Evolutionary conservation across 2,113 vertebrate species (phyloP).

Genomic region (Scolopax mira): DNA sequence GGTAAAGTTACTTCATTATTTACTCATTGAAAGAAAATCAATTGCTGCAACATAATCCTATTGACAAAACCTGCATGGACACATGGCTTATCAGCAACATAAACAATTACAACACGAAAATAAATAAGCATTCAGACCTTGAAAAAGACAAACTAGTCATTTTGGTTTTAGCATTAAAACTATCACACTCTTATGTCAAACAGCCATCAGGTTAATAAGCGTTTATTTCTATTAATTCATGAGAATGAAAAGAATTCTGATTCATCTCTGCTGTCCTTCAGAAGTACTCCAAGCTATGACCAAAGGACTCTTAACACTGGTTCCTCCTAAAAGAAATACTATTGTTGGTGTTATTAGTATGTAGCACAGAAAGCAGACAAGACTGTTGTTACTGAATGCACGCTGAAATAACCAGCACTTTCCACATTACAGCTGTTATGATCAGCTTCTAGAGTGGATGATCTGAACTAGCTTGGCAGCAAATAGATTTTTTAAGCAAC

Average conservation of each 20-base stretch:
- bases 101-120: constrained; percentile 68
- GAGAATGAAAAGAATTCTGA: constrained; percentile 17
- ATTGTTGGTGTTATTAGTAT: neutral
- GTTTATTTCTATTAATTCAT: constrained; percentile 47
- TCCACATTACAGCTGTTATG: neutral
- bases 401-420: neutral
- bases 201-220: constrained; percentile 16
- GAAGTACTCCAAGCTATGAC: constrained; percentile 6
- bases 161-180: constrained; percentile 31
- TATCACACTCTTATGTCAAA: constrained; percentile 26
- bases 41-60: constrained; percentile 69
- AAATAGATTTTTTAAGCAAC: neutral
- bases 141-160: constrained; percentile 39
- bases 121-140: constrained; percentile 65
- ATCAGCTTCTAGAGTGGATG: neutral
- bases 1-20: constrained; percentile 71
- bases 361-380: neutral
- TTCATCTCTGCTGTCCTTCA: constrained; percentile 49
- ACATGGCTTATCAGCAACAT: constrained; percentile 6
- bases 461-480: neutral
- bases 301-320: neutral
- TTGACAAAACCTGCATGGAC: constrained; percentile 62
- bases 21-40: constrained; percentile 71
- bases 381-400: neutral
- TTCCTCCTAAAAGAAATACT: neutral